Base-by-base conservation (phyloP, 2,888 invertebrate species). In the Euphydryas editha region DNA sequence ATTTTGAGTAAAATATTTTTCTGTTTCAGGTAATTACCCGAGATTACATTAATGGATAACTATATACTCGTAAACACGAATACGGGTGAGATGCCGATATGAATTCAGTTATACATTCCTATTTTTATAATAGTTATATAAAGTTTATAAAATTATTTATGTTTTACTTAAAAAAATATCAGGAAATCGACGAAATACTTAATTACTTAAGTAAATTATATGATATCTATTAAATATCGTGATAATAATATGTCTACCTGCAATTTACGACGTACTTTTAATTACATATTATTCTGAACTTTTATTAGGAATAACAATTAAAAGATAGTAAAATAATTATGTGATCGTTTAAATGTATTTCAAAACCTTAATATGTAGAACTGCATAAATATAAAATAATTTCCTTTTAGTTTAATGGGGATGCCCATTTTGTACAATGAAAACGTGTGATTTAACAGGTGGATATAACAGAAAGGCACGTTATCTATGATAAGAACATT, bases 111-210 rank as follows among this genome's bases (percentile, higher is more conserved):
- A n/a, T n/a, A n/a, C n/a, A n/a, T n/a, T n/a, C n/a, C n/a, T n/a
- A n/a, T n/a, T n/a, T n/a, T n/a, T n/a, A n/a, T n/a, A n/a, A n/a
- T n/a, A n/a, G n/a, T n/a, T n/a, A n/a, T n/a, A n/a, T n/a, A n/a
- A n/a, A n/a, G n/a, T n/a, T n/a, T n/a, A n/a, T n/a, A n/a, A n/a
- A n/a, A n/a, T n/a, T n/a, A n/a, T n/a, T n/a, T n/a, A n/a, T n/a
- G n/a, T n/a, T n/a, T n/a, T n/a, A n/a, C n/a, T n/a, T n/a, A n/a
- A n/a, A n/a, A n/a, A n/a, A n/a, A n/a, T n/a, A n/a, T n/a, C 6
- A 24, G 24, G 20, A 51, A 51, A 51, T 51, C 8, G 20, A 49
- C 1, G 11, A 49, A 51, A 24, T 30, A 75, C 80, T 79, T 82
- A 46, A 18, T 24, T 42, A 24, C 24, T 21, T 11, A 17, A 36